Percentiles rank a stretch among this genome's conserved stretches.
Evolutionary conservation across 2,113 vertebrate species (phyloP).

Genomic region (Mobula birostris): DNA sequence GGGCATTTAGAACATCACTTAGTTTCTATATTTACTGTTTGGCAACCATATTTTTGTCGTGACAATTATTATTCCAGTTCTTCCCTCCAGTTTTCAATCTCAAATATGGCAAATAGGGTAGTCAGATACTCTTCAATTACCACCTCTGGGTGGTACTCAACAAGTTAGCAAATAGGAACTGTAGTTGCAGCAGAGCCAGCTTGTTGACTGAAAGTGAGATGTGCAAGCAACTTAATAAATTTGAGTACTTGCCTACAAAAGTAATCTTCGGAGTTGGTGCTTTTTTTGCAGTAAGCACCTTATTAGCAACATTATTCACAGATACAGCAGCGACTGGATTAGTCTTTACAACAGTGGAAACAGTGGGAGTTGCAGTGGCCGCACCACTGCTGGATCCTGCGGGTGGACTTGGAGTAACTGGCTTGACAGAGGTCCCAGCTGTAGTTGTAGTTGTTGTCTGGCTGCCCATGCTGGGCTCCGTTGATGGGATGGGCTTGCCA

Average conservation of each 20-base stretch:
- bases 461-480: constrained; percentile 87
- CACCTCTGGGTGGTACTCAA: not conserved
- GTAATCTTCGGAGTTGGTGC: constrained; percentile 91
- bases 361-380: constrained; percentile 54
- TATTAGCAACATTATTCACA: constrained; percentile 15
- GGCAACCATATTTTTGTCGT: not conserved
- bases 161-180: not conserved
- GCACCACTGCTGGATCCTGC: constrained; percentile 62
- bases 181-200: not conserved
- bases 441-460: constrained; percentile 69
- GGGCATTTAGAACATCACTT: not conserved
- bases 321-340: constrained; percentile 13
- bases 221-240: not conserved
- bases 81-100: constrained; percentile 14
- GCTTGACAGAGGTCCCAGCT: constrained; percentile 72
- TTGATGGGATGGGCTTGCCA: constrained; percentile 95
- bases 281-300: constrained; percentile 70
- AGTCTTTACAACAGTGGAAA: not conserved
- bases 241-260: constrained; percentile 80
- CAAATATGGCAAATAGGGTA: not conserved
- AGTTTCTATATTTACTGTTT: not conserved
- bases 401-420: constrained; percentile 62
- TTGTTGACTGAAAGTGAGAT: not conserved
- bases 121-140: not conserved
- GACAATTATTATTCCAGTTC: not conserved